phyloP scores from a whole-genome alignment of 2,113 vertebrate genomes.

The Lethenteron camtschaticum region DNA sequence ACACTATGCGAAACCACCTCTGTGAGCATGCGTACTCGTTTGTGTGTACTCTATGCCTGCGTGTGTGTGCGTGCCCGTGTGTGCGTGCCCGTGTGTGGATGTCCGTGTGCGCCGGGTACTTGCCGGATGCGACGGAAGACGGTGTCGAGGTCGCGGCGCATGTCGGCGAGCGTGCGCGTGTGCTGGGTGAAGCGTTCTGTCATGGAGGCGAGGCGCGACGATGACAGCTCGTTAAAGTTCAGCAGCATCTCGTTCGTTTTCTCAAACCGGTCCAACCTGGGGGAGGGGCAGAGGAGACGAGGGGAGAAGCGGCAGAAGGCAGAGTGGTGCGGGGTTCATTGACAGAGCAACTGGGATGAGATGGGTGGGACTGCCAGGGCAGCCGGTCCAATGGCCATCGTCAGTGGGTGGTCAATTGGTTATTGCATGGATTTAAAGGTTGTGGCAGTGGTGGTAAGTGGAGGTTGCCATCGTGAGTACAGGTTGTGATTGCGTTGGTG shows the following conservation, averaged over 20 bases:
- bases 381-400: no score
- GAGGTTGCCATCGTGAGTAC: no score
- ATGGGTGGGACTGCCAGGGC: no score
- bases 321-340: no score
- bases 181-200: constrained; percentile 66
- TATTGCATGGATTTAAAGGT: not conserved
- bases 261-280: constrained; percentile 84
- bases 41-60: not conserved
- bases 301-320: no score
- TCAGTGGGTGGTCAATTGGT: no score
- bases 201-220: constrained; percentile 69
- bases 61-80: not conserved
- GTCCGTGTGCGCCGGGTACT: not conserved
- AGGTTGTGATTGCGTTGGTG: not conserved
- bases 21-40: not conserved
- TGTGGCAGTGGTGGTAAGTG: no score
- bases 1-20: not conserved
- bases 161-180: constrained; percentile 61
- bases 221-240: constrained; percentile 84
- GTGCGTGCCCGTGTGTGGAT: no score
- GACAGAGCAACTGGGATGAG: no score
- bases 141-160: constrained; percentile 87
- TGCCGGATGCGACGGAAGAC: constrained; percentile 80
- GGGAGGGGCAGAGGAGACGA: not conserved
- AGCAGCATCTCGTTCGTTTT: constrained; percentile 97